These are phyloP conservation scores for Pentamera pediparva DNA, from an alignment of 53 echinoderm and acorn worm genomes.

Conservation along the genomic window DNA sequence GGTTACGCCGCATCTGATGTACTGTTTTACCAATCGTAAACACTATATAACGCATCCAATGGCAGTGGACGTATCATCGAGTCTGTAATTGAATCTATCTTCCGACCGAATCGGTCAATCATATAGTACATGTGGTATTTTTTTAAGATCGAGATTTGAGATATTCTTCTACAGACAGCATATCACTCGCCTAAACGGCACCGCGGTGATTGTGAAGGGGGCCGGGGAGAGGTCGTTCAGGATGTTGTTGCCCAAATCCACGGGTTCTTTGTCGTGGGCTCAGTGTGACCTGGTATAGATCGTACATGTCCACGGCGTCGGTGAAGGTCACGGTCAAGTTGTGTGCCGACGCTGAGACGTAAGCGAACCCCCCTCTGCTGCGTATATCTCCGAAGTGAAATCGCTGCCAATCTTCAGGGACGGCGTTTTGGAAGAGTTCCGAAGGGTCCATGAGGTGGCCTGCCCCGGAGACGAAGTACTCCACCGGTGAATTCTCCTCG, in stretches of 20 bases:
- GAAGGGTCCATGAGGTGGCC: conserved; percentile 40
- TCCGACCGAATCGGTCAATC: too few relatives aligned
- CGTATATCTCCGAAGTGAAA: conserved; percentile 32
- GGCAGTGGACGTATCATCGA: too few relatives aligned
- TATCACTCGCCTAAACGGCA: too few relatives aligned
- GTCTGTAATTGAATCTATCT: too few relatives aligned
- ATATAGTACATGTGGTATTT: too few relatives aligned
- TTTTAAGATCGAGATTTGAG: too few relatives aligned
- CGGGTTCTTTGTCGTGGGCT: conserved; percentile 7
- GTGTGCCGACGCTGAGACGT: conserved; percentile 41
- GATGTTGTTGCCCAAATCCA: not conserved
- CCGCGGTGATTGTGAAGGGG: too few relatives aligned
- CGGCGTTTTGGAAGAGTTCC: not conserved
- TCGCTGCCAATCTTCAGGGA: conserved; percentile 39
- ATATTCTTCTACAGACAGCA: too few relatives aligned
- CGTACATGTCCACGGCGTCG: conserved; percentile 41
- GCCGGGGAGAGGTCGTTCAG: not conserved
- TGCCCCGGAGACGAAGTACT: conserved; percentile 50
- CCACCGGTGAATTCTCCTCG: conserved; percentile 29
- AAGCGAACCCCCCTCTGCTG: conserved; percentile 45
- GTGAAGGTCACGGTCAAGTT: conserved; percentile 52
- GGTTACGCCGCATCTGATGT: too few relatives aligned
- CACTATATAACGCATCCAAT: too few relatives aligned
- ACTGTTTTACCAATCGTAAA: too few relatives aligned
- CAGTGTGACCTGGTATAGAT: conserved; percentile 28